phyloP scores from a whole-genome alignment of 2,888 invertebrate species.

The Drosophila acutilabella region DNA sequence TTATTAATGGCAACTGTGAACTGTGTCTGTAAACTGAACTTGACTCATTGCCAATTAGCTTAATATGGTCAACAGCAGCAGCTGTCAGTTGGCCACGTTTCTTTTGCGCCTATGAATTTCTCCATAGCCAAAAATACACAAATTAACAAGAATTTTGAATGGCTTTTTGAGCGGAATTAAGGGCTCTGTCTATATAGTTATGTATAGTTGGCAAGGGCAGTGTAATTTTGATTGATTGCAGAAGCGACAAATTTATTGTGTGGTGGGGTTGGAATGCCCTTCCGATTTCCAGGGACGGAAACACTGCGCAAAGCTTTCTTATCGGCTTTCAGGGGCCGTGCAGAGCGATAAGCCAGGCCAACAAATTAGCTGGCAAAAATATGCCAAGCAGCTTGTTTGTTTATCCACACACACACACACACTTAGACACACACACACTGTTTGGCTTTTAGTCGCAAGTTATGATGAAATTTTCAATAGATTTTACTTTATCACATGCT shows the following conservation, averaged over 20 bases:
- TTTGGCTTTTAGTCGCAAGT: conserved; percentile 1
- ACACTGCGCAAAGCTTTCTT: conserved; percentile 62
- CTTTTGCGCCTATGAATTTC: conserved; percentile 32
- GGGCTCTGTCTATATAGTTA: background rate
- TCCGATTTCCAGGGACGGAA: conserved; percentile 37
- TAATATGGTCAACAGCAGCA: conserved; percentile 44
- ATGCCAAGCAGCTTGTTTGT: conserved; percentile 45
- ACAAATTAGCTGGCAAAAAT: conserved; percentile 30
- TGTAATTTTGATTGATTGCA: conserved; percentile 30
- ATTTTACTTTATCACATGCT: conserved; percentile 34
- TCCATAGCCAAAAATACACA: conserved; percentile 12
- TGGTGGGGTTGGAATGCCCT: conserved; percentile 16
- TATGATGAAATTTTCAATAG: conserved; percentile 31
- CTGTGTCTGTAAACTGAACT: conserved; percentile 34
- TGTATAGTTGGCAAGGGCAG: conserved; percentile 2
- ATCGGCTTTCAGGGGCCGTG: conserved; percentile 38
- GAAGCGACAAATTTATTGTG: background rate
- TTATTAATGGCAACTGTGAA: conserved; percentile 45
- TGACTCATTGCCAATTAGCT: conserved; percentile 63
- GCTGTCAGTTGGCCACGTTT: conserved; percentile 50
- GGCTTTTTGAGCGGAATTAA: conserved; percentile 9
- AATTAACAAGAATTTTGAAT: conserved; percentile 7
- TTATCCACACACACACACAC: conserved; percentile 47
- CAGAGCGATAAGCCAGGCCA: conserved; percentile 51
- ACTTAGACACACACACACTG: background rate